Percentiles rank a stretch among this genome's conserved stretches.
Conservation (phyloP, 2,797 vertebrate genomes). For the Trichosurus vulpecula region DNA sequence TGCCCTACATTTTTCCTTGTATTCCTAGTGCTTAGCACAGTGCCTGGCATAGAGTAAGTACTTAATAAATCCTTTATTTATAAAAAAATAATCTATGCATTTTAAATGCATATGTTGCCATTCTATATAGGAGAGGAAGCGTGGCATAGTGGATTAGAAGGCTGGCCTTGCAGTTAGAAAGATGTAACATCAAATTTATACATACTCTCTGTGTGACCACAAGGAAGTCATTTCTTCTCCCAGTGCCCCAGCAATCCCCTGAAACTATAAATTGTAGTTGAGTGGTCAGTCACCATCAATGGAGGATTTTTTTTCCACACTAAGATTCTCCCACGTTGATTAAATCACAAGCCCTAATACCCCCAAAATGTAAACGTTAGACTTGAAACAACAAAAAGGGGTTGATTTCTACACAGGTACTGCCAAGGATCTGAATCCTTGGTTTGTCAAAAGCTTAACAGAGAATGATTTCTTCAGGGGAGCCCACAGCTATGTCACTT, state of each 20-base stretch:
- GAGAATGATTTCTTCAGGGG: slow-evolving; percentile 9
- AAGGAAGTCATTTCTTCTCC: not conserved
- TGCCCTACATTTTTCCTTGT: not conserved
- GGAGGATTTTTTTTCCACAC: not conserved
- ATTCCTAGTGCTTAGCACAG: not conserved
- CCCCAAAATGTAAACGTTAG: slow-evolving; percentile 4
- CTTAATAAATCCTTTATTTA: not conserved
- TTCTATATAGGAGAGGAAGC: not conserved
- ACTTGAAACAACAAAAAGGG: not conserved
- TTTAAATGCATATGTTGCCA: not conserved
- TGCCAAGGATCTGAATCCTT: not conserved
- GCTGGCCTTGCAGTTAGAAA: not conserved
- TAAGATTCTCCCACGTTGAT: not conserved
- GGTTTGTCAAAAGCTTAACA: slow-evolving; percentile 10
- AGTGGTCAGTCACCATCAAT: not conserved
- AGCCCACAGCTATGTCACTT: not conserved
- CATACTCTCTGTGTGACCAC: not conserved
- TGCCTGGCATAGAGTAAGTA: not conserved
- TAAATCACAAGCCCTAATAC: not conserved
- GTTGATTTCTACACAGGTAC: slow-evolving; percentile 13
- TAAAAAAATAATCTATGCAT: not conserved
- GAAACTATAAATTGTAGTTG: not conserved
- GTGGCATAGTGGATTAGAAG: not conserved
- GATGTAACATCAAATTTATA: not conserved
- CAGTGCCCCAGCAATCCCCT: not conserved